Evolutionary conservation across 2,888 invertebrate genomes (phyloP), one percentile per base, ranked within the genome.

Genomic region (Nomada ruficornis): DNA sequence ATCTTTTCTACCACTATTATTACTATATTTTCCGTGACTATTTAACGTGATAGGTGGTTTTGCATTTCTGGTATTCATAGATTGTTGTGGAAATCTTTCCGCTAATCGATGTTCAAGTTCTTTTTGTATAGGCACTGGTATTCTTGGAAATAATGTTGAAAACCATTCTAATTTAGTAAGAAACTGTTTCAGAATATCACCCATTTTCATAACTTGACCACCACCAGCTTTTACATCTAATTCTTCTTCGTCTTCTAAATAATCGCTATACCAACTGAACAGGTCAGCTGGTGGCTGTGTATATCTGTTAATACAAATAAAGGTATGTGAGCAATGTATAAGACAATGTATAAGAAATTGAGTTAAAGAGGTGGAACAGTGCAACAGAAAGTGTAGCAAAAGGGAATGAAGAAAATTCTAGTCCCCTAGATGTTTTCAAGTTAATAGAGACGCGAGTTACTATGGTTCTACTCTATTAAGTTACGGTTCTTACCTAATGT

Each of bases 161-260:
- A 99, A 99, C 99, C 99, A 99, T 93, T 99, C 99, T 77, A 99
- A 95, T 93, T 99, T 99, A 78, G 98, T 97, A 72, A 99, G 95
- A 96, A 98, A 98, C 93, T 98, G 98, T 59, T 98, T 96, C 20
- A 98, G 95, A 95, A 99, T 97, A 88, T 98, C 97, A 0, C 99
- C 99, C 77, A 99, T 97, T 29, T 97, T 97, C 95, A 99, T 97
- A 75, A 95, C 95, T 94, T 98, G 98, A 15, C 99, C 99, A 60
- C 99, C 98, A 18, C 99, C 99, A 20, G 99, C 99, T 93, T 99
- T 98, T 0, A 99, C 99, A 93, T 99, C 99, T 85, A 99, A 95
- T 93, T 99, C 98, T 96, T 99, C 99, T 92, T 98, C 97, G 93
- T 99, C 99, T 92, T 98, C 98, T 88, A 99, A 95, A 94, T 99